Evolutionary conservation across 2,113 vertebrate genomes (phyloP).

Genomic region (Tragelaphus imberbis): DNA sequence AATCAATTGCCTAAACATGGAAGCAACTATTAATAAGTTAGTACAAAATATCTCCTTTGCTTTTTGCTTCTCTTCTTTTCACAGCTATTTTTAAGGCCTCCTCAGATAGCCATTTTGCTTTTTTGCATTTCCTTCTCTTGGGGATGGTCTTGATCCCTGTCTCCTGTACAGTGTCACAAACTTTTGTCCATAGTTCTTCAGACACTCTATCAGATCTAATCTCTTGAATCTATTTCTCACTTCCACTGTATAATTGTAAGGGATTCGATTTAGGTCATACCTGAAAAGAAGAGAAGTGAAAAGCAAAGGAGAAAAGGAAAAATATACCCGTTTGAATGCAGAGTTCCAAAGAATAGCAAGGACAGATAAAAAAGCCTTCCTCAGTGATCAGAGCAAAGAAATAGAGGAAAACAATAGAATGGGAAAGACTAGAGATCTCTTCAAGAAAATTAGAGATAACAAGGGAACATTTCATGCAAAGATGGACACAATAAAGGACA

Average conservation of each 20-base stretch:
- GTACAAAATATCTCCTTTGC: neutral
- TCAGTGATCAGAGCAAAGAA: neutral
- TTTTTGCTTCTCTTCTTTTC: neutral
- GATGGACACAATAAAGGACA: neutral
- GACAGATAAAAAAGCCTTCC: neutral
- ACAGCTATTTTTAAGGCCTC: neutral
- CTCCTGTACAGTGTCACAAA: neutral
- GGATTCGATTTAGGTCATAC: neutral
- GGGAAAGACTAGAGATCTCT: neutral
- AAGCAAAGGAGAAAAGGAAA: neutral
- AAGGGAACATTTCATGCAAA: neutral
- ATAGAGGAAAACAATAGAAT: neutral
- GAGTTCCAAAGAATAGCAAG: neutral
- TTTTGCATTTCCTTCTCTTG: neutral
- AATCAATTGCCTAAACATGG: neutral
- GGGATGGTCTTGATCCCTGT: neutral
- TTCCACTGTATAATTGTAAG: neutral
- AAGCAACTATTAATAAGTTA: neutral
- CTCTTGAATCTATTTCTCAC: neutral
- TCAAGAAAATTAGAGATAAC: neutral
- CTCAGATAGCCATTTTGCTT: neutral
- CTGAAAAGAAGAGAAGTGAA: neutral
- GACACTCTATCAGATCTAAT: neutral
- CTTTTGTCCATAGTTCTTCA: neutral
- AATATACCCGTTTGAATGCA: neutral